Evolutionary conservation across 2,888 invertebrate genomes (phyloP), one percentile per base, ranked within the genome.

Genomic region (Petrolisthes manimaculis): DNA sequence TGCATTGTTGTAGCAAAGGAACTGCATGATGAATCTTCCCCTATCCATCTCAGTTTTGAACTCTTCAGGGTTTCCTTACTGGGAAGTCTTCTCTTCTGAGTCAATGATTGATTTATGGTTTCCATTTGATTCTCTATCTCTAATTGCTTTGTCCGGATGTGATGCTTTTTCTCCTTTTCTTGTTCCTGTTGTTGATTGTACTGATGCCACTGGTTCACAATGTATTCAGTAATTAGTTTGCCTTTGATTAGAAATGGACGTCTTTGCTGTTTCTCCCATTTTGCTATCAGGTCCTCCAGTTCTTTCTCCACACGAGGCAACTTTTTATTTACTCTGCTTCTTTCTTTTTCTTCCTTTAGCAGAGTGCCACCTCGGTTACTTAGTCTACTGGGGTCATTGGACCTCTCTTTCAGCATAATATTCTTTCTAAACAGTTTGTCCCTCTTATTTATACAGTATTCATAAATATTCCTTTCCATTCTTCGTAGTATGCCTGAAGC

Each of bases 351-450:
- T 92, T 98, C 98, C 84, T 95, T 95, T 0, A 98, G 93, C 8
- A 98, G 93, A 91, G 96, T 96, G 0, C 98, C 97, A 0, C 98
- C 97, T 69, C 98, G 95, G 93, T 98, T 97, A 92, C 97, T 96
- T 0, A 93, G 91, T 80, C 98, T 95, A 91, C 96, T 95, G 0
- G 97, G 96, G 92, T 97, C 96, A n/a, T 95, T 94, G 0, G 96
- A 95, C 83, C 95, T 95, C 37, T 95, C 95, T 91, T 97, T 96
- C 81, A 97, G 93, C 90, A 96, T 96, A 0, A 95, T 93, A 95
- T 96, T 95, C 92, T 96, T 95, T 51, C 95, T 93, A 96, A 97
- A 97, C 1, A 97, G 93, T 81, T 74, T 24, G 14, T 86, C 51
- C n/a, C 86, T 86, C n/a, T 81, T 71, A 14, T 86, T 69, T 5